Base-by-base conservation (phyloP, 1,140 invertebrate species). In the Zophobas atratus region DNA sequence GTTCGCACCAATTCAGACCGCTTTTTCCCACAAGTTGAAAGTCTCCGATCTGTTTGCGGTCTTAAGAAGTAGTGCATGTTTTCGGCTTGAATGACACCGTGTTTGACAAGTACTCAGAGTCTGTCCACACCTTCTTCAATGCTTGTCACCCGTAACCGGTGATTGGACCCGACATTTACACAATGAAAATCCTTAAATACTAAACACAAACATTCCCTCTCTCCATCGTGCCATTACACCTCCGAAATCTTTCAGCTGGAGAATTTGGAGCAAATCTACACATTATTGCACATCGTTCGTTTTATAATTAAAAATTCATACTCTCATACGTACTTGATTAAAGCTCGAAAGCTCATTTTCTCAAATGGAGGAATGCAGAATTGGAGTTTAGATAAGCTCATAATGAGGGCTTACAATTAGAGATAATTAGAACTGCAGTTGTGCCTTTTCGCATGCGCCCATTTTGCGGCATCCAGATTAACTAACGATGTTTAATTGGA, bases 401-500 rank as follows among this genome's bases (percentile, higher is more conserved):
- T 81, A 79, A 79, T 80, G 75, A 71, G 76, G 80, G 77, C 57
- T 81, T 79, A 81, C 80, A 83, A 83, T 83, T 83, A 83, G 82
- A 81, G 81, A 83, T 83, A 83, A 83, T 83, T 83, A 83, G 81
- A 82, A 79, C 81, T 83, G 82, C 82, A 81, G 81, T 79, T 73
- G 75, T 73, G 75, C 63, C 79, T 77, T 77, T 70, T 71, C 80
- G 74, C 79, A 74, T 80, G 72, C 75, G 57, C 41, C 74, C 76
- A 67, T 76, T 76, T 82, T 80, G 79, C 70, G 81, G 78, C 77
- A 43, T 71, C 71, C 75, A 77, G 79, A 83, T 83, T 83, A 83
- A 82, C 81, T 83, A 83, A 83, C 80, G 82, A 83, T 67, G 75
- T 82, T 82, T 83, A 83, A 83, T 83, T 83, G 81, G 81, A 83